Evolutionary conservation across 2,797 vertebrate species (phyloP).

Genomic region (Mus spretus): DNA sequence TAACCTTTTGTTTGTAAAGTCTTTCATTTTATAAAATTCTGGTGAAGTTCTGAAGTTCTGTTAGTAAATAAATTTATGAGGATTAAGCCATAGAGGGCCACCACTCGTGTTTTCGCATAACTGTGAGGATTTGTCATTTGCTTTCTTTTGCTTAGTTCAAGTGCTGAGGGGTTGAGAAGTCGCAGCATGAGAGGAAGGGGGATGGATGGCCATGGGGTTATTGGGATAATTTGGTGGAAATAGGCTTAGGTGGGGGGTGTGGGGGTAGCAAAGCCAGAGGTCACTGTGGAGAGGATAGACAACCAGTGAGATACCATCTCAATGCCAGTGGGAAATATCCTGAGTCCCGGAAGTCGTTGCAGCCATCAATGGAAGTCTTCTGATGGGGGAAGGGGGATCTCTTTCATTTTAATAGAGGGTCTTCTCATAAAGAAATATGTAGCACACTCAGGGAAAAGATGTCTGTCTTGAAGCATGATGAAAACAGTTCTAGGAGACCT

Average conservation of each 20-base stretch:
- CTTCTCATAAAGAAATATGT: not conserved
- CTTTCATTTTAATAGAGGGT: not conserved
- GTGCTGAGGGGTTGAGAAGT: not conserved
- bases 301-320: not conserved
- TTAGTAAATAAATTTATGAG: not conserved
- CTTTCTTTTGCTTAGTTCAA: not conserved
- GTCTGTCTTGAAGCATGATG: not conserved
- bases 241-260: not conserved
- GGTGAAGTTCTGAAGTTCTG: not conserved
- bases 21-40: not conserved
- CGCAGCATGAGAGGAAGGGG: not conserved
- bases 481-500: not conserved
- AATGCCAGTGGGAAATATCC: not conserved
- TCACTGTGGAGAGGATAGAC: not conserved
- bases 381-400: no score
- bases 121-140: accelerated
- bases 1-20: not conserved
- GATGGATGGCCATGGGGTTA: not conserved
- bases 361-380: not conserved
- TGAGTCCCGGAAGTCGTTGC: not conserved
- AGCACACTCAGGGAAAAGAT: not conserved
- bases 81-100: not conserved
- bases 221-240: not conserved
- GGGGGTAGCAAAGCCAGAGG: not conserved
- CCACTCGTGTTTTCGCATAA: not conserved